Percentiles rank a stretch among this genome's conserved stretches.
Conservation (phyloP, 2,113 vertebrate genomes). For the Pelusios castaneus region DNA sequence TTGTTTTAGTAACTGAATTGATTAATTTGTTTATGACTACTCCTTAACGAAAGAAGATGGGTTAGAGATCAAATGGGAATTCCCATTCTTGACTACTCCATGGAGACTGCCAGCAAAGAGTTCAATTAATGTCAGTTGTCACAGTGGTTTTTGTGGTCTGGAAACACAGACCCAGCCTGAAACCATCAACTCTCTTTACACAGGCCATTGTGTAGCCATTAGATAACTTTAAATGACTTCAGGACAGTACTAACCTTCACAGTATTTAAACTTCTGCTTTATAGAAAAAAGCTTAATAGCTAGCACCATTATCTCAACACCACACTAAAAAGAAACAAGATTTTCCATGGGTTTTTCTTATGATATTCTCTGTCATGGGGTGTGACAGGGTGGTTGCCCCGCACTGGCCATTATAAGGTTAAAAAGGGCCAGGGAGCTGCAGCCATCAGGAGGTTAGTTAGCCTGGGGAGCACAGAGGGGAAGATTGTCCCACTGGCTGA, state of each 20-base stretch:
- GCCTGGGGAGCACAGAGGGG: no score
- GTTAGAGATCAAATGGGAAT: neutral
- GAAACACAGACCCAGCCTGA: neutral
- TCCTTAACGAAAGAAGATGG: neutral
- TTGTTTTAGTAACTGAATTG: neutral
- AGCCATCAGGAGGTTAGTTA: no score
- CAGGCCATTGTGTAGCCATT: neutral
- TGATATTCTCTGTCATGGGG: rapidly evolving
- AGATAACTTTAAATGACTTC: neutral
- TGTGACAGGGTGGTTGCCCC: no score
- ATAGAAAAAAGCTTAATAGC: neutral
- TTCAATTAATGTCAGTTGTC: neutral
- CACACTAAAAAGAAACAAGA: rapidly evolving
- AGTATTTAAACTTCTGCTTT: neutral
- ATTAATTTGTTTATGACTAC: neutral
- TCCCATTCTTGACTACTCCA: neutral
- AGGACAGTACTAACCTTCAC: neutral
- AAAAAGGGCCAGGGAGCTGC: no score
- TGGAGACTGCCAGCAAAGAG: neutral
- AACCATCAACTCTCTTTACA: neutral
- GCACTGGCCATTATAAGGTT: no score
- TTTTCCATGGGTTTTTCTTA: neutral
- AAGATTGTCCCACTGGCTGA: no score
- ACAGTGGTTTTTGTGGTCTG: neutral
- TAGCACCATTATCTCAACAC: rapidly evolving